These are phyloP conservation scores for Danionella cerebrum DNA, from an alignment of 2,113 vertebrate species.

Conservation along the genomic window DNA sequence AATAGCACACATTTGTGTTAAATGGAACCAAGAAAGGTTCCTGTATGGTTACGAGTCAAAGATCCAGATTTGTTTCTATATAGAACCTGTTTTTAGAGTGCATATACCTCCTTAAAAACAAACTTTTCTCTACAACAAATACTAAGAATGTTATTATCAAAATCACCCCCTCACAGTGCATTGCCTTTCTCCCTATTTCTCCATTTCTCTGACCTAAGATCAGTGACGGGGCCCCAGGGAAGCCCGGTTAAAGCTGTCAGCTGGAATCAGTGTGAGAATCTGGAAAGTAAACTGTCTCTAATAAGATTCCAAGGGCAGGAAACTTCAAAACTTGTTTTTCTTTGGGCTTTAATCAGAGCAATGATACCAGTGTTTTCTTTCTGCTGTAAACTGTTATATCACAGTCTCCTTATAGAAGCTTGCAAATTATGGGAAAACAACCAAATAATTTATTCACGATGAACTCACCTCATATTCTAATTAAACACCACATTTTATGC, in stretches of 20 bases:
- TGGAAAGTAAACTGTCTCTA: conserved; percentile 21
- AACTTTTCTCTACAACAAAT: not conserved
- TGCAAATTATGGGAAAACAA: not conserved
- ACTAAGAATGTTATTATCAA: not conserved
- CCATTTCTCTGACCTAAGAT: not conserved
- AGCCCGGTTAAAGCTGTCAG: conserved; percentile 31
- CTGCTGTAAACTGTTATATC: not conserved
- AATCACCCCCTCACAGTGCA: not conserved
- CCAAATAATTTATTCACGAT: not conserved
- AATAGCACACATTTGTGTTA: no score
- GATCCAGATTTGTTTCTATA: no score
- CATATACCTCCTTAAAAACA: no score
- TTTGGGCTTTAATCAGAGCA: not conserved
- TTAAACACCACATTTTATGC: not conserved
- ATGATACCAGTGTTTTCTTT: not conserved
- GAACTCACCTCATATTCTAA: not conserved
- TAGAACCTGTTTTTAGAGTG: no score
- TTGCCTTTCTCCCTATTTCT: not conserved
- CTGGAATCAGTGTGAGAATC: conserved; percentile 24
- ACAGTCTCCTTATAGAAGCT: not conserved
- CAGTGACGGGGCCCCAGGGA: conserved; percentile 17
- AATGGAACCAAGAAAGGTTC: no score
- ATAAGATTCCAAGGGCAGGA: conserved; percentile 8
- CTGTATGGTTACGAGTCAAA: no score
- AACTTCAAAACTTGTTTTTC: not conserved